Evolutionary conservation across 2,888 invertebrate genomes (phyloP), one percentile per base, ranked within the genome.

Genomic region (Ernsta delagoae): DNA sequence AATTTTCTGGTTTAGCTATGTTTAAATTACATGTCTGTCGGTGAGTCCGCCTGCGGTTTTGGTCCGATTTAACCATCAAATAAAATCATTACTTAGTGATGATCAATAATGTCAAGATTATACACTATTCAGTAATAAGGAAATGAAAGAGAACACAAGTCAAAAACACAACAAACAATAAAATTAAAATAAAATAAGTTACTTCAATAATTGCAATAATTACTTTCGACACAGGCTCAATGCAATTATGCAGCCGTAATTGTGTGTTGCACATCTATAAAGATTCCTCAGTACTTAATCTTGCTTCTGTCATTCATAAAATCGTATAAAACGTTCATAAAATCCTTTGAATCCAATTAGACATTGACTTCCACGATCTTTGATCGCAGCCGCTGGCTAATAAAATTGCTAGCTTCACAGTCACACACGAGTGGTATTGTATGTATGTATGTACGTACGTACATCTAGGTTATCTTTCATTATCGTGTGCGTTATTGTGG

Each of bases 341-440:
- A 60, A 31, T 34, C 7, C 24, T 50, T n/a, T 31, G 41, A 48
- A 59, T 66, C 60, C 66, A 60, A 67, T 67, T 67, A 67, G 56
- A 67, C 39, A 61, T 53, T 48, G 54, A 24, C 65, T 54, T 59
- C 56, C 6, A 56, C 56, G 61, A 61, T 67, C 60, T 61, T 59
- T 56, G 34, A 61, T 61, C 53, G 11, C 11, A 11, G 54, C 34
- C 48, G 57, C 65, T 43, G 9, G 31, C 59, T 67, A 54, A 67
- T 67, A 67, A 67, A 67, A 45, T 31, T 56, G n/a, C 39, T 45
- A n/a, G 56, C 36, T 61, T 56, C 36, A 57, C 57, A 61, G 34
- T 54, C 54, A 31, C 9, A 53, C 24, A 9, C 31, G 6, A 45
- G 39, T 39, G 5, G 7, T 39, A 39, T 39, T 39, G 39, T 39